Conservation (phyloP, 2,888 invertebrate genomes). For the Drosophila lutescens region DNA sequence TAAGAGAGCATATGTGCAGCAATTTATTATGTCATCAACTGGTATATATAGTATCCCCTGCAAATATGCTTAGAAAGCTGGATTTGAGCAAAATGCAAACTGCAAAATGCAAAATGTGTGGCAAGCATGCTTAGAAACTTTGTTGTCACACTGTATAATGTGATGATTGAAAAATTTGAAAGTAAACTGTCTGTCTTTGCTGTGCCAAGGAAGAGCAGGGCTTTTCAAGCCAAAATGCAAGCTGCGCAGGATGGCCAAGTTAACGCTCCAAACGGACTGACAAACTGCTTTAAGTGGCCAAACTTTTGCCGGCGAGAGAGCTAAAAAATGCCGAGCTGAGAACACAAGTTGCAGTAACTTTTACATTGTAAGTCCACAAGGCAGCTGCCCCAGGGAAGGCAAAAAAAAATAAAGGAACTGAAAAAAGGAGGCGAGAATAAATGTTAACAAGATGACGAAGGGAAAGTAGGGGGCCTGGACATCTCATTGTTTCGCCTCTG, state of each 20-base stretch:
- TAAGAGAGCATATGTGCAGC: slow-evolving; percentile 32
- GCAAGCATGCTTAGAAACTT: slow-evolving; percentile 23
- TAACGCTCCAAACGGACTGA: slow-evolving; percentile 50
- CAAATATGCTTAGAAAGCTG: slow-evolving; percentile 51
- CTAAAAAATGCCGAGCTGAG: slow-evolving; percentile 20
- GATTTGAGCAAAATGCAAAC: slow-evolving; percentile 39
- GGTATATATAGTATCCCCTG: slow-evolving; percentile 30
- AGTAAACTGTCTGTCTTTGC: slow-evolving; percentile 22
- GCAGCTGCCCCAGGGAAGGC: slow-evolving; percentile 26
- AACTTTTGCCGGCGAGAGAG: slow-evolving; percentile 32
- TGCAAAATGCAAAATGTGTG: slow-evolving; percentile 7
- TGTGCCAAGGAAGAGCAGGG: background rate
- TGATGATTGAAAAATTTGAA: slow-evolving; percentile 47
- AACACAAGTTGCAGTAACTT: slow-evolving; percentile 56
- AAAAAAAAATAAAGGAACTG: background rate
- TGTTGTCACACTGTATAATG: slow-evolving; percentile 35
- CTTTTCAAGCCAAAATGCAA: slow-evolving; percentile 27
- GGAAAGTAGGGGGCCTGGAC: slow-evolving; percentile 20
- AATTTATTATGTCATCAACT: slow-evolving; percentile 80
- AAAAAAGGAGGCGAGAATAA: slow-evolving; percentile 59
- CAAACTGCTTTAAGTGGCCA: slow-evolving; percentile 55
- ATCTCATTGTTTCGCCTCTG: slow-evolving; percentile 36
- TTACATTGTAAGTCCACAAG: slow-evolving; percentile 54
- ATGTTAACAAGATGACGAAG: slow-evolving; percentile 73
- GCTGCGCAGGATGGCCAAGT: slow-evolving; percentile 41